phyloP scores from a whole-genome alignment of 1,140 invertebrate species.

The Hormaphis cornu region DNA sequence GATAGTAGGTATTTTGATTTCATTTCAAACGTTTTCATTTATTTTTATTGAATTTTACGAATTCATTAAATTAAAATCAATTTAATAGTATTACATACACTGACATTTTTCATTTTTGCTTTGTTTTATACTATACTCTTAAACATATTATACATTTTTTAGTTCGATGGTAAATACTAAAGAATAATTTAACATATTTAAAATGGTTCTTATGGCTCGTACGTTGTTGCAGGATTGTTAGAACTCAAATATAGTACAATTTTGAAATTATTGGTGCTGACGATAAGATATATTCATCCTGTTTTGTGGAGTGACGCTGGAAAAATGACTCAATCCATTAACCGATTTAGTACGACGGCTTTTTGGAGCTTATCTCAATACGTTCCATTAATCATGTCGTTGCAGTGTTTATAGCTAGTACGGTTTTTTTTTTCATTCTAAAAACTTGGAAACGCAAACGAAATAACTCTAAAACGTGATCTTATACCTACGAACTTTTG shows the following conservation, averaged over 20 bases:
- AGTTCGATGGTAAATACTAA: too few relatives aligned
- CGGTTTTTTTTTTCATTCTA: neutral
- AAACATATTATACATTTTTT: too few relatives aligned
- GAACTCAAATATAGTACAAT: neutral
- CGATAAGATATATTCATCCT: slow-evolving; percentile 1
- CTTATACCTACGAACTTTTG: too few relatives aligned
- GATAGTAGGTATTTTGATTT: too few relatives aligned
- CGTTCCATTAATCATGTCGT: slow-evolving; percentile 27
- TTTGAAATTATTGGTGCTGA: neutral
- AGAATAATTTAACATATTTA: too few relatives aligned
- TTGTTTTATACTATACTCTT: too few relatives aligned
- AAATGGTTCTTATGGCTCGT: too few relatives aligned
- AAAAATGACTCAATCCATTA: slow-evolving; percentile 28
- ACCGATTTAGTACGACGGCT: slow-evolving; percentile 17
- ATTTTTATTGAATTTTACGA: too few relatives aligned
- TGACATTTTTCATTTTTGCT: too few relatives aligned
- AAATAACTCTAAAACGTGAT: slow-evolving; percentile 15
- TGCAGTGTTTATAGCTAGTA: neutral
- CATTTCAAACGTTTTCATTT: too few relatives aligned
- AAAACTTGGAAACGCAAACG: neutral
- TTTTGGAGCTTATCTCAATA: slow-evolving; percentile 25
- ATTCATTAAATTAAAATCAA: too few relatives aligned
- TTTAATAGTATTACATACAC: too few relatives aligned
- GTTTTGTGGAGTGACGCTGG: neutral
- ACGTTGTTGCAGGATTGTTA: neutral